A percentile compares a stretch with the other conserved stretches of the same genome.
phyloP scores from a whole-genome alignment of 2,113 vertebrate genomes.

The Brachyistius frenatus region DNA sequence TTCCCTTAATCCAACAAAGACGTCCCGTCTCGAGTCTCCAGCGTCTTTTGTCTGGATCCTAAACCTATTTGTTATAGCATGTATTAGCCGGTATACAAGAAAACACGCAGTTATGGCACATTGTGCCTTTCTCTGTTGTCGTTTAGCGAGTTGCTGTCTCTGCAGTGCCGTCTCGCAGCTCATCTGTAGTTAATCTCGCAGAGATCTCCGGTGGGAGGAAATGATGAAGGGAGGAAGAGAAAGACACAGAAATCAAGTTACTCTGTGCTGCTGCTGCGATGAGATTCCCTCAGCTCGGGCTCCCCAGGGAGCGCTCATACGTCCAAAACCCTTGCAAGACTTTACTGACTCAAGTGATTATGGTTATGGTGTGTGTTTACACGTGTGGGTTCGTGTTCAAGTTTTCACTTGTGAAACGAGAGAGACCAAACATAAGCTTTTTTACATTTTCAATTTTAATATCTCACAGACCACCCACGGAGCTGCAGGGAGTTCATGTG shows the following conservation, averaged over 20 bases:
- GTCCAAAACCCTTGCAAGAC: constrained; percentile 61
- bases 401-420: constrained; percentile 53
- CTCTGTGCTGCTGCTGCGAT: constrained; percentile 62
- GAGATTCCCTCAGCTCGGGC: constrained; percentile 55
- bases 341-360: constrained; percentile 64
- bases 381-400: constrained; percentile 25
- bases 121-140: constrained; percentile 33
- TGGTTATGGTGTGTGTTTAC: constrained; percentile 48
- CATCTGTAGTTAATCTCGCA: constrained; percentile 73
- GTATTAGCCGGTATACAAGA: not conserved
- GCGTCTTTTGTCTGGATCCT: not conserved
- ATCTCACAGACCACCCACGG: constrained; percentile 10
- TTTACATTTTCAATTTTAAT: constrained; percentile 44
- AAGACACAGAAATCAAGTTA: constrained; percentile 59
- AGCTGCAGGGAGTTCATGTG: constrained; percentile 27
- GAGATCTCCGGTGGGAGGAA: constrained; percentile 69
- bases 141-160: constrained; percentile 58
- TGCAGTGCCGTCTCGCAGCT: constrained; percentile 58
- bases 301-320: constrained; percentile 58
- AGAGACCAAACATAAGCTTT: constrained; percentile 30
- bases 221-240: constrained; percentile 57
- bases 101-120: not conserved
- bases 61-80: not conserved
- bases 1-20: too few relatives aligned
- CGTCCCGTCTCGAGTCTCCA: too few relatives aligned